Evolutionary conservation across 2,113 vertebrate species (phyloP).

Genomic region (Calidris pygmaea): DNA sequence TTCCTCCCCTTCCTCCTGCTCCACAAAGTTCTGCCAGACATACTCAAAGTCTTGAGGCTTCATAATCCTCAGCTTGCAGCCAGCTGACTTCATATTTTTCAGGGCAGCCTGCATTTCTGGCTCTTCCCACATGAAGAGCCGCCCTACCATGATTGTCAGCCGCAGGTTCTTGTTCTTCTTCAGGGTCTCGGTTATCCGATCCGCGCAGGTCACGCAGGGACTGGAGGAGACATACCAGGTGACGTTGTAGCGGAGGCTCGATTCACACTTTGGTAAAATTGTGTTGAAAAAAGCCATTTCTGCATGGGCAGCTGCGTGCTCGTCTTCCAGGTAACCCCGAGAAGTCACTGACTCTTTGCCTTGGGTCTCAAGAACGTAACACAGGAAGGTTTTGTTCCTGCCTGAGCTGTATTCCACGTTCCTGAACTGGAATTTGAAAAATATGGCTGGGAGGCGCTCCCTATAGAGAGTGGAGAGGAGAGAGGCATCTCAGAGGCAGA

Average conservation of each 20-base stretch:
- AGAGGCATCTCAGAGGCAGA: neutral
- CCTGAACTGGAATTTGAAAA: slow-evolving; percentile 95
- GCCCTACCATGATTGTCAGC: slow-evolving; percentile 82
- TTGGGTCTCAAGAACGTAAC: slow-evolving; percentile 84
- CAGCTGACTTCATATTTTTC: slow-evolving; percentile 78
- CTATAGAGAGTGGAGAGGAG: slow-evolving; percentile 61
- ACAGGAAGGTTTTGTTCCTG: slow-evolving; percentile 95
- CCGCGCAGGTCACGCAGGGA: slow-evolving; percentile 84
- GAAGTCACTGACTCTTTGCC: slow-evolving; percentile 68
- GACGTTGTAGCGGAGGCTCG: slow-evolving; percentile 75
- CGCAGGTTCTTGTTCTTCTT: slow-evolving; percentile 76
- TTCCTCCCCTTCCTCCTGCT: slow-evolving; percentile 83
- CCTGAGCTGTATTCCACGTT: slow-evolving; percentile 96
- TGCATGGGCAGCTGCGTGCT: slow-evolving; percentile 81
- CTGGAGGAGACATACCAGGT: slow-evolving; percentile 95
- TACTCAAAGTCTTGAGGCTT: slow-evolving; percentile 94
- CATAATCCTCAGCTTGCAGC: slow-evolving; percentile 92
- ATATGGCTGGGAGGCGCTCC: slow-evolving; percentile 86
- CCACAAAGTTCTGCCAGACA: slow-evolving; percentile 93
- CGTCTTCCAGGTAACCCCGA: slow-evolving; percentile 90
- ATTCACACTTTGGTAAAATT: slow-evolving; percentile 77
- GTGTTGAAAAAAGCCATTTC: slow-evolving; percentile 90
- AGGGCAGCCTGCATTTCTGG: slow-evolving; percentile 84
- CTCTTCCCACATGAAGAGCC: slow-evolving; percentile 94
- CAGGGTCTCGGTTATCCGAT: slow-evolving; percentile 79